These are phyloP conservation scores for Chloroceryle amazona DNA, from an alignment of 2,797 vertebrate species.

Conservation along the genomic window DNA sequence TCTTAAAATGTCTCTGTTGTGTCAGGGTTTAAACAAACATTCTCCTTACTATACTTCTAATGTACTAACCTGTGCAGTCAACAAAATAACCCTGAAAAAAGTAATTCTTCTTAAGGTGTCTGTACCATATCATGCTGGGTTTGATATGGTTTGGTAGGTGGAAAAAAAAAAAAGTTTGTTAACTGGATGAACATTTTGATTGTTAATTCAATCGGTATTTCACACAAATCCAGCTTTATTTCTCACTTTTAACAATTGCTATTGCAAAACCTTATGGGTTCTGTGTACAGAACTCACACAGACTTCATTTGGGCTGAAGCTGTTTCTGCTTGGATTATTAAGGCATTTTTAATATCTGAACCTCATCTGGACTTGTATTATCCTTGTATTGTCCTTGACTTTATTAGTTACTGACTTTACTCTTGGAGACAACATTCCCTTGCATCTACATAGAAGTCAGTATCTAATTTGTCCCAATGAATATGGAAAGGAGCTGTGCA, in stretches of 20 bases:
- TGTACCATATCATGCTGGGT: not conserved
- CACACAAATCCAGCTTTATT: not conserved
- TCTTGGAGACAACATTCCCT: not conserved
- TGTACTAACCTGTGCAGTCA: not conserved
- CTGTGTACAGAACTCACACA: not conserved
- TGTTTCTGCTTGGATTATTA: not conserved
- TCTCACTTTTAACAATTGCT: not conserved
- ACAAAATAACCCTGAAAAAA: not conserved
- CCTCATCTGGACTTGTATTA: not conserved
- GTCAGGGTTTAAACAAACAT: not conserved
- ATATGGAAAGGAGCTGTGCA: not conserved
- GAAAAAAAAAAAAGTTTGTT: not conserved
- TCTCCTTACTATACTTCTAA: not conserved
- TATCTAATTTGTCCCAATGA: not conserved
- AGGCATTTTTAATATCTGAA: not conserved
- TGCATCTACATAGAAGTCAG: not conserved
- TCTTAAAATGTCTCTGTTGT: not conserved
- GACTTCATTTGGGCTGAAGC: not conserved
- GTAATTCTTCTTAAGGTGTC: fast-evolving
- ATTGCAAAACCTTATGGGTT: not conserved
- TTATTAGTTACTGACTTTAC: not conserved
- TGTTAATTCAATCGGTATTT: not conserved
- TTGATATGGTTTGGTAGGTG: not conserved
- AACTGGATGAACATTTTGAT: not conserved
- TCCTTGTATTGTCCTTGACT: not conserved